Conservation (phyloP, 2,113 vertebrate species). For the Oncorhynchus nerka region DNA sequence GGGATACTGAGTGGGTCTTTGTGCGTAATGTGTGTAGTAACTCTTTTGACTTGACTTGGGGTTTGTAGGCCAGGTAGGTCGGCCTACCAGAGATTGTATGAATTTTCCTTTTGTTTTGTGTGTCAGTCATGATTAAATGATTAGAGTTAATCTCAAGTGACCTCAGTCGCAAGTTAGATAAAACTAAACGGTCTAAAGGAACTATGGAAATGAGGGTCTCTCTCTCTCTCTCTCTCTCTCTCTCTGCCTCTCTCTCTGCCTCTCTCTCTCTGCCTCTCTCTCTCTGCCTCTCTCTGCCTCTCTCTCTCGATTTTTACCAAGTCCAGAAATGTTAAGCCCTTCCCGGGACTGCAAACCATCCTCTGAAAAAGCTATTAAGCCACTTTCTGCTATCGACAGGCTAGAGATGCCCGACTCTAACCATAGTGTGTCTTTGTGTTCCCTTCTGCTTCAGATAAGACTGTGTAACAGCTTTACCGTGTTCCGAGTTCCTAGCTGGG, state of each 20-base stretch:
- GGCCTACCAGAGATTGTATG: no score
- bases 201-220: not conserved
- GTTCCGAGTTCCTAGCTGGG: conserved; percentile 65
- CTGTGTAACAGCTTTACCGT: conserved; percentile 71
- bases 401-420: conserved; percentile 39
- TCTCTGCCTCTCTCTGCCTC: conserved; percentile 30
- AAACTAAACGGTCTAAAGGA: no score
- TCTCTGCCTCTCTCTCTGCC: conserved; percentile 29
- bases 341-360: conserved; percentile 60
- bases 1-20: no score
- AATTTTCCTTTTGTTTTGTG: no score
- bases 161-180: no score
- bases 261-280: conserved; percentile 34
- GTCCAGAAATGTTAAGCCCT: conserved; percentile 56
- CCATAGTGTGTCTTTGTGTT: conserved; percentile 1
- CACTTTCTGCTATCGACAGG: conserved; percentile 43
- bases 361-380: conserved; percentile 78
- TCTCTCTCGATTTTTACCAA: not conserved
- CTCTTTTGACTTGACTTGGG: no score
- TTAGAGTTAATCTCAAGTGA: no score
- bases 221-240: conserved; percentile 22
- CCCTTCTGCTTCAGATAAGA: conserved; percentile 68
- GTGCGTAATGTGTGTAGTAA: no score
- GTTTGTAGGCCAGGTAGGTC: no score
- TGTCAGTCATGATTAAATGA: no score